A percentile compares a stretch with the other conserved stretches of the same genome.
Evolutionary conservation across 2,797 vertebrate genomes (phyloP).

Genomic region (Poliocrania exsul): DNA sequence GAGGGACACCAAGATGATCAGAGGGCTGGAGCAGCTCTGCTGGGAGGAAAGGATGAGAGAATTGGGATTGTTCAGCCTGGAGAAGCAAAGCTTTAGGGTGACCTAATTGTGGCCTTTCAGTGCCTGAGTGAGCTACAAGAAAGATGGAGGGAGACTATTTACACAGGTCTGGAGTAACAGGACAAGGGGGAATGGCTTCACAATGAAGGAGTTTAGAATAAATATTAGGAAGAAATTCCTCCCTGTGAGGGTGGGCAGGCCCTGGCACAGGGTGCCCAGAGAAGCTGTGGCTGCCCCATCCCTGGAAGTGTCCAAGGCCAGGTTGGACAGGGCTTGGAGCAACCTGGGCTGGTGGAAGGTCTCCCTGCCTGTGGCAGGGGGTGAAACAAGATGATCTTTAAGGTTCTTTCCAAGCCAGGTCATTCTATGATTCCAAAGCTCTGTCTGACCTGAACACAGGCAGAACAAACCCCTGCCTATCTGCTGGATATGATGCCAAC

Average conservation of each 20-base stretch:
- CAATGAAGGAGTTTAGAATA: accelerated
- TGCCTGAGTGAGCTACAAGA: neutral
- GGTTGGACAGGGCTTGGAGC: accelerated
- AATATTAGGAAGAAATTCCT: accelerated
- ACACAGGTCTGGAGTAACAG: neutral
- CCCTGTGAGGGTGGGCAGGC: accelerated
- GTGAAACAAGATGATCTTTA: accelerated
- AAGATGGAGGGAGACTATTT: neutral
- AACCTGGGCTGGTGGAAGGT: neutral
- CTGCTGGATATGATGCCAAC: neutral
- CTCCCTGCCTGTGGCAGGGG: neutral
- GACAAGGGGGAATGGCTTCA: neutral
- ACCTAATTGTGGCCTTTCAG: neutral
- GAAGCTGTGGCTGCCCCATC: neutral
- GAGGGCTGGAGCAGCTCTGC: neutral
- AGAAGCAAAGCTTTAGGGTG: neutral
- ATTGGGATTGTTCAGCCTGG: neutral
- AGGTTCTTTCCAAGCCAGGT: neutral
- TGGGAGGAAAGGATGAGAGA: neutral
- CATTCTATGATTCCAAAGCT: neutral
- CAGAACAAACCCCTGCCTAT: neutral
- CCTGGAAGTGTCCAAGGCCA: neutral
- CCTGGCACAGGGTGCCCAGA: neutral
- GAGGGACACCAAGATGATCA: neutral
- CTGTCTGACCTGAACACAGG: neutral